phyloP scores from a whole-genome alignment of 2,113 vertebrate species.

The Dendrocopos noguchii region DNA sequence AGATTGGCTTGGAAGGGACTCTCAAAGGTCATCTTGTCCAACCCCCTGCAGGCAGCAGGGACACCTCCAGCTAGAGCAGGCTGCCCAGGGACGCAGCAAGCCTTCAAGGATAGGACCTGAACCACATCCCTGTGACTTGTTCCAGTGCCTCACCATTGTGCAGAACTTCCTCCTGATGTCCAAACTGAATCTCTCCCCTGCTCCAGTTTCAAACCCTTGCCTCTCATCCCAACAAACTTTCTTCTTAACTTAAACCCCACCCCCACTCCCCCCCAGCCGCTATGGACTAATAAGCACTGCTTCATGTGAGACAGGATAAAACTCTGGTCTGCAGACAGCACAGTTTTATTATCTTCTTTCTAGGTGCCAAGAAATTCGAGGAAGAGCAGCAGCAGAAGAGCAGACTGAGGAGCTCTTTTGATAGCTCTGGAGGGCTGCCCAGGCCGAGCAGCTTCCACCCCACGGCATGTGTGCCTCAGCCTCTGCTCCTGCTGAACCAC shows the following conservation, averaged over 20 bases:
- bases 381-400: neutral
- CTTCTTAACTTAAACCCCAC: neutral
- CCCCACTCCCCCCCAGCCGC: neutral
- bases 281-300: constrained; percentile 1
- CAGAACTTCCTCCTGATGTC: too few species aligned
- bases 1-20: neutral
- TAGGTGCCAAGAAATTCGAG: neutral
- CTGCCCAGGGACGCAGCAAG: too few species aligned
- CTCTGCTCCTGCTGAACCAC: fast-evolving
- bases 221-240: neutral
- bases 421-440: neutral
- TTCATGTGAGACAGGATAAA: neutral
- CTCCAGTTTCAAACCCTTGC: too few species aligned
- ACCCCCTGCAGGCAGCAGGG: too few species aligned
- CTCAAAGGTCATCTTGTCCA: too few species aligned
- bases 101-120: too few species aligned
- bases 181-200: too few species aligned
- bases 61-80: too few species aligned
- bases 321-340: neutral
- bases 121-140: too few species aligned
- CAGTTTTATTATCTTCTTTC: constrained; percentile 14
- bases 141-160: too few species aligned
- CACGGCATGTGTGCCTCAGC: neutral
- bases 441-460: neutral
- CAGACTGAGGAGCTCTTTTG: neutral